phyloP scores from a whole-genome alignment of 2,888 invertebrate species.

The Orthosia gracilis region DNA sequence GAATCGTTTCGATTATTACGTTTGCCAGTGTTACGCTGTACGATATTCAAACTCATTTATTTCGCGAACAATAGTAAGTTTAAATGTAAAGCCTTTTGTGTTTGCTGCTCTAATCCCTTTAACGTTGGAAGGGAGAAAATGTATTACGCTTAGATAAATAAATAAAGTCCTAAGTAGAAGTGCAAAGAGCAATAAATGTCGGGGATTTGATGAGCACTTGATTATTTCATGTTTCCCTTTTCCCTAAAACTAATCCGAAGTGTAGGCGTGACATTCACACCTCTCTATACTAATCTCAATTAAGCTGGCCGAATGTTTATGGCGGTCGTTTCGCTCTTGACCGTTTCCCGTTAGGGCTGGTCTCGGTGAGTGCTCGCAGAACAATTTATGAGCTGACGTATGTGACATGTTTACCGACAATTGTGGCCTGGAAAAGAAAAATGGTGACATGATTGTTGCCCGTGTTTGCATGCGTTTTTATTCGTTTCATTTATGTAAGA shows the following conservation, averaged over 20 bases:
- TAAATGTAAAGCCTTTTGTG: slow-evolving; percentile 37
- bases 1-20: slow-evolving; percentile 61
- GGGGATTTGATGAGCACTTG: slow-evolving; percentile 52
- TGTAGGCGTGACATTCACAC: slow-evolving; percentile 60
- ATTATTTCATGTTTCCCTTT: slow-evolving; percentile 56
- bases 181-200: slow-evolving; percentile 54
- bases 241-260: slow-evolving; percentile 52
- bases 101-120: slow-evolving; percentile 28
- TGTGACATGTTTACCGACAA: slow-evolving; percentile 43
- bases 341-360: slow-evolving; percentile 60
- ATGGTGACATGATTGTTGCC: slow-evolving; percentile 21
- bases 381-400: slow-evolving; percentile 59
- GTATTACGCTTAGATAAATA: slow-evolving; percentile 40
- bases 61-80: slow-evolving; percentile 39
- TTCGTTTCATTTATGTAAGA: background rate
- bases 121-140: slow-evolving; percentile 21
- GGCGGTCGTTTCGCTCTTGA: slow-evolving; percentile 67
- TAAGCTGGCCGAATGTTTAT: slow-evolving; percentile 62
- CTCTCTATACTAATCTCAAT: slow-evolving; percentile 64
- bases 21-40: slow-evolving; percentile 54
- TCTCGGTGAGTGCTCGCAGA: slow-evolving; percentile 50
- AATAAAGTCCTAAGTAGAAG: slow-evolving; percentile 41
- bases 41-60: slow-evolving; percentile 45
- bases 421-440: slow-evolving; percentile 44
- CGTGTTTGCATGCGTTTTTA: slow-evolving; percentile 3